Base-by-base conservation (phyloP, 1,140 invertebrate genomes). In the Idris sp. region DNA sequence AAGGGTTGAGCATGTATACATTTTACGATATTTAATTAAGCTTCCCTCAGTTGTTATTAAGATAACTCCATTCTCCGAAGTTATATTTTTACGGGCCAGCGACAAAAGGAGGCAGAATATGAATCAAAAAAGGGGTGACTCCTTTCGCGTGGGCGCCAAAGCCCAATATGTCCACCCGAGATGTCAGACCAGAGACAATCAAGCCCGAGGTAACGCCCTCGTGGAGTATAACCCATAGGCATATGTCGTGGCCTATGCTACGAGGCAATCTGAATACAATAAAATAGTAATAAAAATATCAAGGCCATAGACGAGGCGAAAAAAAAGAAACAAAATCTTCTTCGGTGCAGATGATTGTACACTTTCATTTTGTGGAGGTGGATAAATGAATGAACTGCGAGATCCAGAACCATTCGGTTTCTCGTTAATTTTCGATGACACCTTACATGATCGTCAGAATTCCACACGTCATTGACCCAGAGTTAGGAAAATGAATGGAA, bases 231-330 rank as follows among this genome's bases (percentile, higher is more conserved):
- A 64, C 30, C 74, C 67, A 62, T 58, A 72, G 68, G 68, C 68
- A 73, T 59, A 64, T 61, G 69, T 73, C 58, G 41, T 65, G 64
- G 51, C 68, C 62, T 69, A 59, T 48, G 43, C 43, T 69, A 61
- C 43, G 36, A 64, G 61, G 49, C 40, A 68, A 77, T 73, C 74
- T 73, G 74, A 72, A 76, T 68, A 76, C 68, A 77, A 73, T 77
- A 77, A 73, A 77, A 76, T 68, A 64, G 49, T 64, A 58, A 72
- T 72, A 72, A 76, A 76, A 76, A 72, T 72, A 76, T 76, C 62
- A 73, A 68, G 61, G 67, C 49, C 61, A 53, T 61, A 61, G 64
- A 71, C 36, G 14, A 19, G 51, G 43, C 35, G 14, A 61, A 26
- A 5, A 72, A 30, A 58, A 54, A 65, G 33, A 54, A 67, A 11